phyloP scores from a whole-genome alignment of 2,113 vertebrate genomes.

The Halichoerus grypus region DNA sequence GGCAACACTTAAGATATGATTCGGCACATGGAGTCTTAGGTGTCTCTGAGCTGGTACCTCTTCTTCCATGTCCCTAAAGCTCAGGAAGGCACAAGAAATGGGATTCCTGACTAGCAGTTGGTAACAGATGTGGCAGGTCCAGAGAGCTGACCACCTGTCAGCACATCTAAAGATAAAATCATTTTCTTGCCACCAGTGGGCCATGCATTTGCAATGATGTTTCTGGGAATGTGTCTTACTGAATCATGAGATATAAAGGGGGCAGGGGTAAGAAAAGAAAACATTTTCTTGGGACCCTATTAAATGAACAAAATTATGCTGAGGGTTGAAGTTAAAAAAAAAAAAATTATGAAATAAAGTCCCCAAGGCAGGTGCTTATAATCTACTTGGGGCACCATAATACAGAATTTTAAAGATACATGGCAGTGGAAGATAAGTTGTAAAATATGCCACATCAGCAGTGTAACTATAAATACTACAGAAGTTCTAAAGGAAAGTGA shows the following conservation, averaged over 20 bases:
- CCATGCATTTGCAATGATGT: neutral
- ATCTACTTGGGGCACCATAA: neutral
- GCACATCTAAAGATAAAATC: slow-evolving; percentile 49
- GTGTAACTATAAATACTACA: neutral
- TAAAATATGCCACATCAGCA: neutral
- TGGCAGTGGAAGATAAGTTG: neutral
- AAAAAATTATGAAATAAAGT: neutral
- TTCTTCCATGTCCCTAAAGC: neutral
- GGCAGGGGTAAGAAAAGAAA: neutral
- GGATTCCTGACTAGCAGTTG: slow-evolving; percentile 56
- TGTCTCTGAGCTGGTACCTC: slow-evolving; percentile 11
- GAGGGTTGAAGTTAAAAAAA: neutral
- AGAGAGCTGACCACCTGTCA: slow-evolving; percentile 34
- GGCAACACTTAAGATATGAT: slow-evolving; percentile 63
- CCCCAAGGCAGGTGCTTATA: neutral
- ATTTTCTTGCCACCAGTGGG: neutral
- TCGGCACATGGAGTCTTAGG: slow-evolving; percentile 47
- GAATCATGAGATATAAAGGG: neutral
- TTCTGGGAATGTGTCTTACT: slow-evolving; percentile 4
- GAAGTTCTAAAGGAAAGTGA: neutral
- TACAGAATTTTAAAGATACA: neutral
- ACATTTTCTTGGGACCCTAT: neutral
- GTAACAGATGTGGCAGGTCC: slow-evolving; percentile 6
- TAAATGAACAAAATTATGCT: slow-evolving; percentile 38
- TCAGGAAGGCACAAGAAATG: slow-evolving; percentile 39